phyloP scores from a whole-genome alignment of 2,797 vertebrate genomes.

The Girardinus metallicus region DNA sequence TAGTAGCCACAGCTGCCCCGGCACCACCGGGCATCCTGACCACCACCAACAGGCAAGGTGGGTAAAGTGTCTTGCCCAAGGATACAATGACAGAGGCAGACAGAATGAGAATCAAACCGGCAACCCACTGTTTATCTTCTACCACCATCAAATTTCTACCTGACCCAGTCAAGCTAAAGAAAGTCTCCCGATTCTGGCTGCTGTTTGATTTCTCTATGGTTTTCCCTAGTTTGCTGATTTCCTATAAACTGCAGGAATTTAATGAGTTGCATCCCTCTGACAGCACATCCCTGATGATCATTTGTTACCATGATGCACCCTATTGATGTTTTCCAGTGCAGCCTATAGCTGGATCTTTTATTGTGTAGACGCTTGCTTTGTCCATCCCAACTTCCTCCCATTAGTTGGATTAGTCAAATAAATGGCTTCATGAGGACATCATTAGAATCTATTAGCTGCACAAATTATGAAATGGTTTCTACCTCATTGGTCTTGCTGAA shows the following conservation, averaged over 20 bases:
- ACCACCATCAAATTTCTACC: neutral
- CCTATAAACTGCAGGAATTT: neutral
- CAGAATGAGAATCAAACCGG: too few species aligned
- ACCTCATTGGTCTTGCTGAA: slow-evolving; percentile 39
- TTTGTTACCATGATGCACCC: slow-evolving; percentile 37
- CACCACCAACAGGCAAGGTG: too few species aligned
- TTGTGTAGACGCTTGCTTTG: slow-evolving; percentile 12
- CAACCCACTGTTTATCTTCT: too few species aligned
- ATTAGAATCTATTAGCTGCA: slow-evolving; percentile 67
- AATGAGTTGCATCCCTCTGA: neutral
- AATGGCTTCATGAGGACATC: slow-evolving; percentile 43
- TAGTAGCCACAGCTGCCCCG: too few species aligned
- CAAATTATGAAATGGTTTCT: slow-evolving; percentile 51
- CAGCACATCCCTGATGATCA: slow-evolving; percentile 45
- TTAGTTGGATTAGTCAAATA: slow-evolving; percentile 56
- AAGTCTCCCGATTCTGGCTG: neutral
- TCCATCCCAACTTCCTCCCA: slow-evolving; percentile 48
- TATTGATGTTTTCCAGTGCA: slow-evolving; percentile 46
- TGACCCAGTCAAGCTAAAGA: neutral
- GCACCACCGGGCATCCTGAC: too few species aligned
- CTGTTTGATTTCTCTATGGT: neutral
- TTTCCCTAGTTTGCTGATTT: neutral
- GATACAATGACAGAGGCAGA: too few species aligned
- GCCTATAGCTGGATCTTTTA: slow-evolving; percentile 26
- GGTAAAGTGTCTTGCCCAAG: too few species aligned